Conservation (phyloP, 1,140 invertebrate genomes). For the Ips typographus region DNA sequence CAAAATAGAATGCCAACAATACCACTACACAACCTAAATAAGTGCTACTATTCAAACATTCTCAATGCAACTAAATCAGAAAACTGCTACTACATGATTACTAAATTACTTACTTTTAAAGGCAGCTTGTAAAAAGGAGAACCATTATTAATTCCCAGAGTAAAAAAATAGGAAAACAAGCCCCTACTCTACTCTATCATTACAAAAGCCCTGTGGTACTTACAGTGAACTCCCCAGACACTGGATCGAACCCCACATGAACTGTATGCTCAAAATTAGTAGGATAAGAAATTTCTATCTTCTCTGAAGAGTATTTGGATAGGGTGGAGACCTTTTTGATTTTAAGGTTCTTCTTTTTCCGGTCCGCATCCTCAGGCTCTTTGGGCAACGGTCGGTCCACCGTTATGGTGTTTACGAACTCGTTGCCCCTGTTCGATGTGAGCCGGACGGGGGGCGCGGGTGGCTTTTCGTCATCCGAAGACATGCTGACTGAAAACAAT, state of each 20-base stretch:
- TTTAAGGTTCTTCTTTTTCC: conserved; percentile 86
- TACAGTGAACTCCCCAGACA: conserved; percentile 98
- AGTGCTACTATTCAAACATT: neutral
- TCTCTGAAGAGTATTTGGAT: conserved; percentile 72
- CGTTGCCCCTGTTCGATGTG: conserved; percentile 76
- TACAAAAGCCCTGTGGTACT: conserved; percentile 51
- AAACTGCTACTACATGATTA: conserved; percentile 28
- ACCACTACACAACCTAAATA: neutral
- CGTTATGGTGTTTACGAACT: conserved; percentile 58
- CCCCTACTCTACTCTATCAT: conserved; percentile 37
- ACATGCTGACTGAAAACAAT: conserved; percentile 60
- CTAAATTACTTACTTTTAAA: conserved; percentile 83
- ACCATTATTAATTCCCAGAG: conserved; percentile 51
- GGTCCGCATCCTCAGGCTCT: conserved; percentile 89
- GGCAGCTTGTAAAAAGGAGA: conserved; percentile 86
- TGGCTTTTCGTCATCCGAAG: conserved; percentile 93
- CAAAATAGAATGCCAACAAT: conserved; percentile 31
- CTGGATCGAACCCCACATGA: conserved; percentile 95
- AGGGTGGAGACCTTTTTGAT: conserved; percentile 78
- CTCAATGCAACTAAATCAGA: conserved; percentile 51
- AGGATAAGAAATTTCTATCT: conserved; percentile 97
- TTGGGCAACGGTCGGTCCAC: conserved; percentile 93
- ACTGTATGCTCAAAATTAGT: conserved; percentile 99
- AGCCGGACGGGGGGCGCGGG: conserved; percentile 93
- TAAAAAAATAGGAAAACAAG: conserved; percentile 54